Evolutionary conservation across 2,888 invertebrate genomes (phyloP).

Genomic region (Cactoblastis cactorum): DNA sequence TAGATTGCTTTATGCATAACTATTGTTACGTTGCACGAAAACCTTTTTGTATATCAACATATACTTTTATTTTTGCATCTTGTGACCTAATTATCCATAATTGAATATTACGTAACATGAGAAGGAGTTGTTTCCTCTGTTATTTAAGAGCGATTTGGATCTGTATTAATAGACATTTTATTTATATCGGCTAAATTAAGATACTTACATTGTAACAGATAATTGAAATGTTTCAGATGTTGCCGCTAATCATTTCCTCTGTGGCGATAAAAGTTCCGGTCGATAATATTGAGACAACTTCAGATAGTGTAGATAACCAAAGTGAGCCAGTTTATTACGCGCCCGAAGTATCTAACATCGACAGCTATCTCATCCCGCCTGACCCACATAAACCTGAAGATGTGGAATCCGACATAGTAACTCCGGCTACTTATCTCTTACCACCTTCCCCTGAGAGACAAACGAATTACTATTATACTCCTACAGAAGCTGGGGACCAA

Average conservation of each 20-base stretch:
- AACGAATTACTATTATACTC: constrained; percentile 42
- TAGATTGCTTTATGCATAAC: background rate
- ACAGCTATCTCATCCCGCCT: constrained; percentile 58
- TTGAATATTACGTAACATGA: constrained; percentile 55
- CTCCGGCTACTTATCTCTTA: constrained; percentile 58
- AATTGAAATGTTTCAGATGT: constrained; percentile 45
- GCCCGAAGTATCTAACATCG: constrained; percentile 40
- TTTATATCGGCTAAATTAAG: constrained; percentile 8
- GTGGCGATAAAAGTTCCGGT: constrained; percentile 57
- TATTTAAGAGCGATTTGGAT: constrained; percentile 32
- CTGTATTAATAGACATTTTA: constrained; percentile 21
- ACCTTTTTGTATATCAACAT: constrained; percentile 20
- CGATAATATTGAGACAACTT: constrained; percentile 33
- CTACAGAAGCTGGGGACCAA: constrained; percentile 48
- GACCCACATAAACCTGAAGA: constrained; percentile 46
- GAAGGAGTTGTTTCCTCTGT: constrained; percentile 21
- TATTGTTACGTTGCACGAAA: background rate
- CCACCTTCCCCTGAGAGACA: constrained; percentile 52
- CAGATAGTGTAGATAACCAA: constrained; percentile 28
- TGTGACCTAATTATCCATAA: constrained; percentile 59
- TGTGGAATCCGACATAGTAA: constrained; percentile 36
- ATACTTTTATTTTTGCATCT: constrained; percentile 36
- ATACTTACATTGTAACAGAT: background rate
- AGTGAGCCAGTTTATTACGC: constrained; percentile 48
- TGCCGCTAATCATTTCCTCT: constrained; percentile 37